Percentiles rank a stretch among this genome's conserved stretches.
phyloP scores from a whole-genome alignment of 2,113 vertebrate genomes.

The Vulpes ferrilata region DNA sequence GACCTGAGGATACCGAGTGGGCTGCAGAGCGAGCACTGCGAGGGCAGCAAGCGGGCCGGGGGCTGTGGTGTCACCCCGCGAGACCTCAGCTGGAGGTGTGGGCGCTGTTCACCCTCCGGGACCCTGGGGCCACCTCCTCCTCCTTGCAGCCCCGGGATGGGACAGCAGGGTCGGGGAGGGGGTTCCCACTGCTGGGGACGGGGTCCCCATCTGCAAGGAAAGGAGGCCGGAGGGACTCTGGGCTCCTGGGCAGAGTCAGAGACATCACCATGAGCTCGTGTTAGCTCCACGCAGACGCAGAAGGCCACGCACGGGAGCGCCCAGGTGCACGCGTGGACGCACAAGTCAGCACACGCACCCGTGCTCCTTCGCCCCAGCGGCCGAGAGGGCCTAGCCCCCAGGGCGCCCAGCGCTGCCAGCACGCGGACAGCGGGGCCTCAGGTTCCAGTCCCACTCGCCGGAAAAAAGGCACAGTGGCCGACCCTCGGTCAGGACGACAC shows the following conservation, averaged over 20 bases:
- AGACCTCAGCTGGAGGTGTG: too few relatives aligned
- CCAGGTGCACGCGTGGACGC: background rate
- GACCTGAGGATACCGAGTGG: background rate
- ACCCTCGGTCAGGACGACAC: background rate
- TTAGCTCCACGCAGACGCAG: background rate
- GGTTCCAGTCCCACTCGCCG: too few relatives aligned
- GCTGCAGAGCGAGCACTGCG: too few relatives aligned
- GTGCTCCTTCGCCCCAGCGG: too few relatives aligned
- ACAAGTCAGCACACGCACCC: background rate
- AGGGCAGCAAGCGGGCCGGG: too few relatives aligned
- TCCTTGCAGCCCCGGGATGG: too few relatives aligned
- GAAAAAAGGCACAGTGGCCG: background rate
- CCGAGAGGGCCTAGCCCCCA: background rate
- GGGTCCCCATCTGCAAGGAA: too few relatives aligned
- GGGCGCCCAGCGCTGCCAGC: rapidly evolving
- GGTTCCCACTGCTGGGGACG: background rate
- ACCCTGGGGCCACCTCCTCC: too few relatives aligned
- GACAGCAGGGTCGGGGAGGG: background rate
- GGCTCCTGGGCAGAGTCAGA: background rate
- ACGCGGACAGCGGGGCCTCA: rapidly evolving
- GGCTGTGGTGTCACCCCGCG: too few relatives aligned
- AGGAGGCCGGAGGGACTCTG: background rate
- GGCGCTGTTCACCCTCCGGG: too few relatives aligned
- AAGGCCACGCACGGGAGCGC: background rate
- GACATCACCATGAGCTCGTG: background rate